Percentiles rank a stretch among this genome's conserved stretches.
These are phyloP conservation scores for Heliothis peltigera DNA, from an alignment of 2,888 invertebrate genomes.

Conservation along the genomic window DNA sequence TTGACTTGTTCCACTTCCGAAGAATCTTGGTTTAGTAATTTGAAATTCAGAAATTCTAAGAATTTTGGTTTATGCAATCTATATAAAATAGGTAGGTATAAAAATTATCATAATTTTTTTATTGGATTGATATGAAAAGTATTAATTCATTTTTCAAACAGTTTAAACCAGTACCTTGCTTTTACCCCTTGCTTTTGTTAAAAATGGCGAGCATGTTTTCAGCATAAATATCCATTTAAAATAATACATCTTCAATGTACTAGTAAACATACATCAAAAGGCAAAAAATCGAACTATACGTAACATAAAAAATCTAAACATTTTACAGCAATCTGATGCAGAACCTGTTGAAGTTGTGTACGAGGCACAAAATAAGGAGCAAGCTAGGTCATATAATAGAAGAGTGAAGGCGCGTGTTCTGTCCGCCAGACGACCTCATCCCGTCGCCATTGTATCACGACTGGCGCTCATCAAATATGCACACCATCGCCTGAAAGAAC, in stretches of 20 bases:
- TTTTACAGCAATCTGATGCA: constrained; percentile 16
- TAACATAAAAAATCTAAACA: constrained; percentile 11
- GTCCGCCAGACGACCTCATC: constrained; percentile 86
- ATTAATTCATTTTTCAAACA: no score
- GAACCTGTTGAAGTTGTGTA: constrained; percentile 51
- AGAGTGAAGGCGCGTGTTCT: constrained; percentile 72
- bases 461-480: constrained; percentile 87
- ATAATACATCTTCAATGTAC: no score
- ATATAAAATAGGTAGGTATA: no score
- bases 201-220: no score
- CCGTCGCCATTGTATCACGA: constrained; percentile 84
- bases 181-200: no score
- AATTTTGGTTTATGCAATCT: no score
- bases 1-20: neutral
- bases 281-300: neutral
- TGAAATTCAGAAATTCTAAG: no score
- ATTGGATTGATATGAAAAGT: no score
- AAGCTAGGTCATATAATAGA: constrained; percentile 61
- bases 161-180: no score
- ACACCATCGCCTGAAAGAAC: constrained; percentile 84
- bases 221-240: no score
- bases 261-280: no score
- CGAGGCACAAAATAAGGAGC: constrained; percentile 46
- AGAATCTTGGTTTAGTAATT: neutral
- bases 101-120: no score